Evolutionary conservation across 2,888 invertebrate species (phyloP), one percentile per base, ranked within the genome.

Genomic region (Parnassius smintheus): DNA sequence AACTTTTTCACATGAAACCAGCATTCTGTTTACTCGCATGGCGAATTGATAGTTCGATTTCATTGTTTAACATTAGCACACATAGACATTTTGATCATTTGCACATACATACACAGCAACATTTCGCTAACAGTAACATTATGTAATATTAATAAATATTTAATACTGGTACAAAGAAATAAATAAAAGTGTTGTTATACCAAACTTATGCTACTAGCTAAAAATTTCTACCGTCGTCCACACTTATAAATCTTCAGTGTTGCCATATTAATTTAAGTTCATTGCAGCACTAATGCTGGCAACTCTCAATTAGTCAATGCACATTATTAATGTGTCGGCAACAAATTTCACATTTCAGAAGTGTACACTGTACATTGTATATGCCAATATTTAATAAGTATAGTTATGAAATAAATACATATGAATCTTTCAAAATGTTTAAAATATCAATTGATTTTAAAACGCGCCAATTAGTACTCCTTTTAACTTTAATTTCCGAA

Each of bases 91-190:
- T 46, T 35, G 42, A 46, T 8, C 44, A 11, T 57, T 50, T 45
- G 52, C 59, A 53, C 45, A 54, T 35, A 56, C 18, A 18, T 2
- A 48, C 13, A 11, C n/a, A 35, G 49, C 60, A 25, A 48, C 46
- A 9, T 49, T 46, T 46, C 46, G 13, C 22, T 13, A n/a, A 12
- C 42, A 9, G 41, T n/a, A 35, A 45, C 35, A 35, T 7, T 35
- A 35, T 35, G 35, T 35, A 35, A 35, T 35, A 35, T 35, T 35
- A 35, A 44, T 59, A 13, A 45, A 22, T 49, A 49, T 13, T 50
- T 59, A 59, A 59, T 59, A 59, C 59, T 59, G 59, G 46, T 59
- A 59, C n/a, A 52, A 53, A 59, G 9, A 52, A 59, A 53, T 59
- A 53, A 59, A 48, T 59, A 45, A 41, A 7, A 35, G 11, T 18